A percentile compares a stretch with the other conserved stretches of the same genome.
These are phyloP conservation scores for Poeciliopsis turneri DNA, from an alignment of 2,797 vertebrate species.

Conservation along the genomic window DNA sequence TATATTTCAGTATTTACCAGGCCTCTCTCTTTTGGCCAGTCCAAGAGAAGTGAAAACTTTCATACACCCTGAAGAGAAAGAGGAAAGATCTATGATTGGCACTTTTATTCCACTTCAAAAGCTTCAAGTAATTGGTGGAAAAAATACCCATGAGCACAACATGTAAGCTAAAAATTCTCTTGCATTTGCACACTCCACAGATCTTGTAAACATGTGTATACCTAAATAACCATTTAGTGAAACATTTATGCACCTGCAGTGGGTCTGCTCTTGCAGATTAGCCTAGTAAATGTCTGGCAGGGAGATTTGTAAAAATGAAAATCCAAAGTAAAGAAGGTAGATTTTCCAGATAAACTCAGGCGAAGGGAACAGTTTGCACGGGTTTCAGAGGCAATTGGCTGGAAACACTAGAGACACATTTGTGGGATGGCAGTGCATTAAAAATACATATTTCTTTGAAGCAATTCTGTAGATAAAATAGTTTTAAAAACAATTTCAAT, in stretches of 20 bases:
- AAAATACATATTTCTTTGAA: background rate
- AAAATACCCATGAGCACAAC: background rate
- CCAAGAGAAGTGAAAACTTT: background rate
- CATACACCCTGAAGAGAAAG: background rate
- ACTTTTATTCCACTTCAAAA: background rate
- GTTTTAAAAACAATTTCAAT: background rate
- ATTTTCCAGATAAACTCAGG: slow-evolving; percentile 9
- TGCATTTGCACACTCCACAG: background rate
- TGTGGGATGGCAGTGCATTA: background rate
- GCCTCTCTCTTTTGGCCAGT: too few relatives aligned
- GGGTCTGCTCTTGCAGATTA: slow-evolving; percentile 14
- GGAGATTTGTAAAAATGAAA: slow-evolving; percentile 3
- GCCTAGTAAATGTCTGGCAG: slow-evolving; percentile 8
- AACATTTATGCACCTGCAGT: slow-evolving; percentile 25
- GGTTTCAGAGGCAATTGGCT: slow-evolving; percentile 22
- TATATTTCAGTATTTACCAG: background rate
- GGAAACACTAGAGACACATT: slow-evolving; percentile 12
- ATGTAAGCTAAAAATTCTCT: background rate
- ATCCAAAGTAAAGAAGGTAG: slow-evolving; percentile 21
- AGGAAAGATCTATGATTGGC: background rate
- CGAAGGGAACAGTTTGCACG: slow-evolving; percentile 14
- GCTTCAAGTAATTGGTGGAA: background rate
- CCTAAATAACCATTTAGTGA: slow-evolving; percentile 10
- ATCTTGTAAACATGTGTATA: background rate
- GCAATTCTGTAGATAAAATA: background rate